Evolutionary conservation across 2,113 vertebrate species (phyloP).

Genomic region (Triplophysa dalaica): DNA sequence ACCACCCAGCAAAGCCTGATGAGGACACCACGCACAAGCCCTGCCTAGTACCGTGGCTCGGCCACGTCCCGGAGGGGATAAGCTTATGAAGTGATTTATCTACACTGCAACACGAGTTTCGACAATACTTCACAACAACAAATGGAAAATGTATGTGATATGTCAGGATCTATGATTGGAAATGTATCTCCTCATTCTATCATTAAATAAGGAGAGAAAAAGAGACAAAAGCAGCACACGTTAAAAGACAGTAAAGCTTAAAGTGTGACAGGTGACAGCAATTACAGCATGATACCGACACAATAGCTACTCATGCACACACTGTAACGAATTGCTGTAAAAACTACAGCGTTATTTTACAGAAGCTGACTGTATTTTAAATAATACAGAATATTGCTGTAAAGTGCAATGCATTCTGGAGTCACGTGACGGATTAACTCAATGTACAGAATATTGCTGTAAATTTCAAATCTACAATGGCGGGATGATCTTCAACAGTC

Average conservation of each 20-base stretch:
- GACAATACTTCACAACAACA: conserved; percentile 21
- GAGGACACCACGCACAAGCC: neutral
- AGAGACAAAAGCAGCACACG: conserved; percentile 20
- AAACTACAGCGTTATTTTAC: too few relatives aligned
- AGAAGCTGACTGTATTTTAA: too few relatives aligned
- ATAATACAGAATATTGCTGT: too few relatives aligned
- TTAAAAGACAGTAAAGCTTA: neutral
- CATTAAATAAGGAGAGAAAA: conserved; percentile 29
- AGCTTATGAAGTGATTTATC: conserved; percentile 12
- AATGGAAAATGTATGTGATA: conserved; percentile 6
- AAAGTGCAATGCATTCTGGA: too few relatives aligned
- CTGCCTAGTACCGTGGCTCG: neutral
- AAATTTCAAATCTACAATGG: too few relatives aligned
- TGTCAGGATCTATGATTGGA: conserved; percentile 34
- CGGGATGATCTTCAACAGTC: too few relatives aligned
- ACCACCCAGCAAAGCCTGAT: neutral
- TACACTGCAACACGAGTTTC: neutral
- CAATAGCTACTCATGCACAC: neutral
- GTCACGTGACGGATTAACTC: too few relatives aligned
- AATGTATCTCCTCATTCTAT: conserved; percentile 39
- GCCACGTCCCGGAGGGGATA: neutral
- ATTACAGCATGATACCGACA: conserved; percentile 11
- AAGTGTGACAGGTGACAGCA: conserved; percentile 31
- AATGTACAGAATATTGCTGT: too few relatives aligned
- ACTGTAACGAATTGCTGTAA: too few relatives aligned